phyloP scores from a whole-genome alignment of 2,797 vertebrate species.

The Alosa sapidissima region DNA sequence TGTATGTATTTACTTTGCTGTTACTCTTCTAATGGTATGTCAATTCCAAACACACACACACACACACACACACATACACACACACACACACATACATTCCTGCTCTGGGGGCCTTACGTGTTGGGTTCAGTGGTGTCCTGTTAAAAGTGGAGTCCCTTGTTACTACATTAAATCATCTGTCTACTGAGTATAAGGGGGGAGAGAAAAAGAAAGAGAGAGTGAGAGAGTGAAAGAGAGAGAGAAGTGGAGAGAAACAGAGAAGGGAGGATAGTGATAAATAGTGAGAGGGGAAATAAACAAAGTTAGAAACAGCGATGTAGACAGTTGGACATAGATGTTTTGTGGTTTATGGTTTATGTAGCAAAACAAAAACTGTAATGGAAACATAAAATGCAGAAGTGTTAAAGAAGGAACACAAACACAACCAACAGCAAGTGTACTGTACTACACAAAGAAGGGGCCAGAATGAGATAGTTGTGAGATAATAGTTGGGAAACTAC shows the following conservation, averaged over 20 bases:
- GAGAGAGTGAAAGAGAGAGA: background rate
- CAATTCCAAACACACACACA: background rate
- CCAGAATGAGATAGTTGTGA: background rate
- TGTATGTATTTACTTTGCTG: background rate
- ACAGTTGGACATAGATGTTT: background rate
- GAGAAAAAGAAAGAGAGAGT: background rate
- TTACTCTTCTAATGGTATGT: background rate
- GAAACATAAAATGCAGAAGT: background rate
- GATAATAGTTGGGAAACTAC: background rate
- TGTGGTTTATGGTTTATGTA: background rate
- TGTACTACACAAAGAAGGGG: background rate
- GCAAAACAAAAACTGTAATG: background rate
- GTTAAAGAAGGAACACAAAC: background rate
- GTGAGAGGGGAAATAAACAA: background rate
- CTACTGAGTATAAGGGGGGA: background rate
- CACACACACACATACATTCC: slow-evolving; percentile 38
- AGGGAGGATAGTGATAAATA: background rate
- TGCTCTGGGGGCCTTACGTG: slow-evolving; percentile 44
- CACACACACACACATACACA: background rate
- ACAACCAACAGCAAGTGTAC: background rate
- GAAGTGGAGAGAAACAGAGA: background rate
- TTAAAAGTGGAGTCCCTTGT: slow-evolving; percentile 56
- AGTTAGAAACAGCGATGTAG: background rate
- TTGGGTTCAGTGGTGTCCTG: slow-evolving; percentile 52
- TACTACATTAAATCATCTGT: slow-evolving; percentile 58